These are phyloP conservation scores for Condylura cristata DNA, from an alignment of 2,113 vertebrate species.

Conservation along the genomic window DNA sequence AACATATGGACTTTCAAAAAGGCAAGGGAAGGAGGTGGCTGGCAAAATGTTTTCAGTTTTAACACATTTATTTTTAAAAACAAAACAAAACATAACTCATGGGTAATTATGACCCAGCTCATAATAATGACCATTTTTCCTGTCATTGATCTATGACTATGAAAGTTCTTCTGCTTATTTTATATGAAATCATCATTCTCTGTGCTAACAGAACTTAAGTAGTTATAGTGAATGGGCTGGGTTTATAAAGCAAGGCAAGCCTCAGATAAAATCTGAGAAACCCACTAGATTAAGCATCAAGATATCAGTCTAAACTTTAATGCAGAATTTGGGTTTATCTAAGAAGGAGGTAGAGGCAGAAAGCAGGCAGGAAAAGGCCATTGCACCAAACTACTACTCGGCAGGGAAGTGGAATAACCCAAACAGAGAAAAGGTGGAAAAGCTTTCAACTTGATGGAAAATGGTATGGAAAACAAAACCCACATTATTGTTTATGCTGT, in stretches of 20 bases:
- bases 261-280: neutral
- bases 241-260: neutral
- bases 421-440: neutral
- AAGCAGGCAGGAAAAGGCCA: neutral
- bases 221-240: neutral
- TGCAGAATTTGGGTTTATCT: neutral
- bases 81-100: slow-evolving; percentile 56
- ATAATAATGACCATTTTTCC: slow-evolving; percentile 27
- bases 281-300: too few species aligned
- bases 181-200: neutral
- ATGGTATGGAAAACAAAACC: neutral
- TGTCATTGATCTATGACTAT: neutral
- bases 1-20: slow-evolving; percentile 72
- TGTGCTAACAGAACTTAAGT: neutral
- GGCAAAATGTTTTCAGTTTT: slow-evolving; percentile 75
- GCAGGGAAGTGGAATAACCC: slow-evolving; percentile 10
- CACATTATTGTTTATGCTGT: neutral
- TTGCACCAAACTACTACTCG: neutral
- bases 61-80: slow-evolving; percentile 54
- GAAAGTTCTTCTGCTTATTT: slow-evolving; percentile 25
- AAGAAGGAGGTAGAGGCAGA: neutral
- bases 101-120: neutral
- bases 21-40: slow-evolving; percentile 63
- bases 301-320: neutral
- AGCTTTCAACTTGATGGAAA: neutral